Evolutionary conservation across 2,888 invertebrate species (phyloP).

Genomic region (Cyclophora albipunctata): DNA sequence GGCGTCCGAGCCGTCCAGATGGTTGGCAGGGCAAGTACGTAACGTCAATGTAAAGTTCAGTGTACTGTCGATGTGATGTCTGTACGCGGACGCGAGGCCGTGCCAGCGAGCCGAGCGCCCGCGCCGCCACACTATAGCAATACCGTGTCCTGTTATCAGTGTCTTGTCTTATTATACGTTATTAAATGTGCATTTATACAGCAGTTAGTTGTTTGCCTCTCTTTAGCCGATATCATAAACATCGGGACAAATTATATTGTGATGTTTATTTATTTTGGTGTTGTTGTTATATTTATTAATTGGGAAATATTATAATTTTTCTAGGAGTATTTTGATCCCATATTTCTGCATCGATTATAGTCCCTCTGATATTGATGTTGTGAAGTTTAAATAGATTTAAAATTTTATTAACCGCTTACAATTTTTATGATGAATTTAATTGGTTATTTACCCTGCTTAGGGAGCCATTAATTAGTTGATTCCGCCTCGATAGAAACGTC

Average conservation of each 20-base stretch:
- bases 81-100: slow-evolving; percentile 31
- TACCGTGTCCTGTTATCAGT: slow-evolving; percentile 67
- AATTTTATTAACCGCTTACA: slow-evolving; percentile 49
- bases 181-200: slow-evolving; percentile 69
- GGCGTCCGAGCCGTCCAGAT: slow-evolving; percentile 99
- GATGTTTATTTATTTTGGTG: slow-evolving; percentile 68
- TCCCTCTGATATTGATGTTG: slow-evolving; percentile 70
- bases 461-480: slow-evolving; percentile 64
- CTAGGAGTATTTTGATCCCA: slow-evolving; percentile 65
- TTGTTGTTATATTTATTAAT: slow-evolving; percentile 59
- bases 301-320: slow-evolving; percentile 40
- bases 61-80: slow-evolving; percentile 71
- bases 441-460: slow-evolving; percentile 55
- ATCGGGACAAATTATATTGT: slow-evolving; percentile 56
- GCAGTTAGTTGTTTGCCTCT: slow-evolving; percentile 72
- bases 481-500: slow-evolving; percentile 65
- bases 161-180: slow-evolving; percentile 64
- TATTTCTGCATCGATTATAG: slow-evolving; percentile 68
- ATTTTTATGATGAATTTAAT: slow-evolving; percentile 27
- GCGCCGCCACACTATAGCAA: slow-evolving; percentile 44
- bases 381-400: slow-evolving; percentile 51
- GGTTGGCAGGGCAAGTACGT: slow-evolving; percentile 99
- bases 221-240: slow-evolving; percentile 62
- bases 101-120: slow-evolving; percentile 28
- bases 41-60: slow-evolving; percentile 61